Evolutionary conservation across 2,888 invertebrate species (phyloP), one percentile per base, ranked within the genome.

Genomic region (Argyresthia albistria): DNA sequence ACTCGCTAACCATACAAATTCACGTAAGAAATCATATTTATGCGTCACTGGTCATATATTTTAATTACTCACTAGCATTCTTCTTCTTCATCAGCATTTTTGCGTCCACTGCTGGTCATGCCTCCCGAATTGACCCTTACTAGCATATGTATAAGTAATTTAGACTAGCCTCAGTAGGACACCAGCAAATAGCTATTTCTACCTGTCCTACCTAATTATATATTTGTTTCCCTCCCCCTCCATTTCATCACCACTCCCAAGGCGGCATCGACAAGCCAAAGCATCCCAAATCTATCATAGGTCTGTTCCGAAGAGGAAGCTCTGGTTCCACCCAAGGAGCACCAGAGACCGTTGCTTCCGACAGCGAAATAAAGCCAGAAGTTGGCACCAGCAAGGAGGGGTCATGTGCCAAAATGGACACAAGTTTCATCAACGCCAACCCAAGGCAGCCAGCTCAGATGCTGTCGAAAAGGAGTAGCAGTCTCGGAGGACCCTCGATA

Each of bases 221-320:
- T 25, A 76, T 69, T 70, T 66, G 58, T 60, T 67, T 70, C 70
- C 66, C 64, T 61, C 62, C 62, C 61, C 64, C 57, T 64, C 66
- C 73, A 56, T 61, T 60, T 66, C 25, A 10, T 8, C 51, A 35
- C 36, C 35, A 8, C 43, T 14, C 15, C 8, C 35, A 25, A 94
- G 95, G 95, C 88, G 95, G 95, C 69, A 92, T 95, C 80, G 94
- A 95, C 82, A 94, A 95, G 89, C 94, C 95, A 79, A 93, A 94
- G 87, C 90, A 91, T 84, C 91, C 93, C 64, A 93, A 93, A 83
- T 95, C 95, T 80, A 95, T 96, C 81, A 95, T 95, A 89, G 95
- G 95, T 82, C 90, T 95, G 59, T 96, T 96, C 86, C 91, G 95
- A 69, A 91, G 95, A 69, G 95, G 95, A 75, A 95, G 95, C 76